Evolutionary conservation across 2,888 invertebrate genomes (phyloP).

Genomic region (Ommatoiulus sabulosus): DNA sequence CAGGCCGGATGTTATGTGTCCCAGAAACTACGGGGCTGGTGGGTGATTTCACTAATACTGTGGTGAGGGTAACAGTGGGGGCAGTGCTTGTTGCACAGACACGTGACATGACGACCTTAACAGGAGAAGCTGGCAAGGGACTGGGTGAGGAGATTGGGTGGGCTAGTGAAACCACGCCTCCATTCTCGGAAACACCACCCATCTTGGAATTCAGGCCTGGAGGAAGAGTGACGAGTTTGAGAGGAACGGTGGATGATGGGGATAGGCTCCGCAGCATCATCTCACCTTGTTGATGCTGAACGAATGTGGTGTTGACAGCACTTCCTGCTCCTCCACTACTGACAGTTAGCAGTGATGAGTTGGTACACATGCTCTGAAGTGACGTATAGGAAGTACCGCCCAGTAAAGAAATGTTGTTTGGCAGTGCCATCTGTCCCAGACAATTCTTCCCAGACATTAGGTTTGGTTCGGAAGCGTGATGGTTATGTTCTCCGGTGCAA

Average conservation of each 20-base stretch:
- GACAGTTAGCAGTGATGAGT: no score
- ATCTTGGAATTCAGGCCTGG: slow-evolving; percentile 59
- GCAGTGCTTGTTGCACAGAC: slow-evolving; percentile 60
- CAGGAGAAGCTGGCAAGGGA: neutral
- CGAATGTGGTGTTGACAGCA: no score
- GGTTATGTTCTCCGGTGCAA: neutral
- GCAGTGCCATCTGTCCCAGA: neutral
- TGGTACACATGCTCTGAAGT: no score
- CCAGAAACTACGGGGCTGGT: slow-evolving; percentile 56
- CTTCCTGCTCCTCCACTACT: no score
- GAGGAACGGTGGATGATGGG: slow-evolving; percentile 62
- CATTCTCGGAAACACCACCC: neutral
- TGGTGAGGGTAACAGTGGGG: slow-evolving; percentile 60
- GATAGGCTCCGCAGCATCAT: no score
- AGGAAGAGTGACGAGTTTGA: slow-evolving; percentile 65
- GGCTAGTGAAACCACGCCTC: neutral
- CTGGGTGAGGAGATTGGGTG: neutral
- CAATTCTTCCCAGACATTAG: neutral
- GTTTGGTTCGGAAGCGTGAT: neutral
- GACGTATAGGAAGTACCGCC: no score
- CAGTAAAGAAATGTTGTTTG: slow-evolving; percentile 16
- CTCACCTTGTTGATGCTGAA: no score
- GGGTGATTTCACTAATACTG: slow-evolving; percentile 64
- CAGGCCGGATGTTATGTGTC: neutral
- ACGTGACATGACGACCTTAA: slow-evolving; percentile 56